Percentiles rank a stretch among this genome's conserved stretches.
Evolutionary conservation across 2,113 vertebrate genomes (phyloP).

Genomic region (Rousettus leschenaultii): DNA sequence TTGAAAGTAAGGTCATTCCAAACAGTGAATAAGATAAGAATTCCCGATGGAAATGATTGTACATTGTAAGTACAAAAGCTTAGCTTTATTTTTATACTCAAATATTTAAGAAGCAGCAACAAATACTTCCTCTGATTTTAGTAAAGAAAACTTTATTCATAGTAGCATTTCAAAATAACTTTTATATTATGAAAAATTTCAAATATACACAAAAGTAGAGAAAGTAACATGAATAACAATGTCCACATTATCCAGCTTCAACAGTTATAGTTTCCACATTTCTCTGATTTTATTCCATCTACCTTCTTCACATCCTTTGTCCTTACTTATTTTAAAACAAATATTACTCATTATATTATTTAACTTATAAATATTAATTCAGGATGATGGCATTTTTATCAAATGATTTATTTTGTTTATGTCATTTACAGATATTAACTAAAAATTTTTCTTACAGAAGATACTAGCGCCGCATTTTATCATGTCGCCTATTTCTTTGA

Average conservation of each 20-base stretch:
- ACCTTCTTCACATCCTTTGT: not conserved
- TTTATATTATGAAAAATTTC: not conserved
- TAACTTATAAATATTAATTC: not conserved
- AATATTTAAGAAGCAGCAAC: not conserved
- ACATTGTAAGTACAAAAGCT: fast-evolving
- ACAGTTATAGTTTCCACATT: not conserved
- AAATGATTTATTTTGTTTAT: not conserved
- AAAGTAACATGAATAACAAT: not conserved
- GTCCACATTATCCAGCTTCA: not conserved
- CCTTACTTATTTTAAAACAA: not conserved
- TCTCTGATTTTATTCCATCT: not conserved
- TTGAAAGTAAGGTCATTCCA: constrained; percentile 31
- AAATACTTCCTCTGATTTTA: not conserved
- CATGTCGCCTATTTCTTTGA: not conserved
- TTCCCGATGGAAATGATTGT: not conserved
- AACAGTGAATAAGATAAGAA: constrained; percentile 21
- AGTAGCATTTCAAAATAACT: not conserved
- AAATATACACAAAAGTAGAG: not conserved
- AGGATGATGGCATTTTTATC: not conserved
- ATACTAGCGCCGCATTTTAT: not conserved
- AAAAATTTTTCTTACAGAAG: not conserved
- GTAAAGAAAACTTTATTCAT: not conserved
- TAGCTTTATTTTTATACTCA: not conserved
- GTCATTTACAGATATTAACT: not conserved
- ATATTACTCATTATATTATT: not conserved